Evolutionary conservation across 2,888 invertebrate genomes (phyloP).

Genomic region (Erebia epiphron): DNA sequence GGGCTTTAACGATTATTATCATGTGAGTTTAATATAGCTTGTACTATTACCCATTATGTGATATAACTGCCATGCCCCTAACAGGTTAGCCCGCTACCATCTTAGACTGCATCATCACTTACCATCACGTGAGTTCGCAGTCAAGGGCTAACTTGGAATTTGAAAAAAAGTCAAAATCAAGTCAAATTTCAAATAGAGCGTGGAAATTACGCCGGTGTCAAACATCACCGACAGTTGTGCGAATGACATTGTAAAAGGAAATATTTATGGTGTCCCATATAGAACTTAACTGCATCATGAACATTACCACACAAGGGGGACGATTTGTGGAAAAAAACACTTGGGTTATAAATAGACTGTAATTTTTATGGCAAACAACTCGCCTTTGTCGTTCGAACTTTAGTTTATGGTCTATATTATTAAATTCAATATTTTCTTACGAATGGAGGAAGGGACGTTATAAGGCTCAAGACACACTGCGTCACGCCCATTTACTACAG

Average conservation of each 20-base stretch:
- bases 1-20: no score
- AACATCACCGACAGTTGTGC: slow-evolving; percentile 45
- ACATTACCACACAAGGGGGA: slow-evolving; percentile 23
- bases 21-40: no score
- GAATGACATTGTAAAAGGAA: slow-evolving; percentile 57
- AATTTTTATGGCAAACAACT: slow-evolving; percentile 21
- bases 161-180: no score
- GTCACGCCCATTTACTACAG: no score
- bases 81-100: no score
- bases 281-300: slow-evolving; percentile 43
- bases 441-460: not conserved
- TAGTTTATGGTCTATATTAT: not conserved
- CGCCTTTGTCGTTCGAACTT: slow-evolving; percentile 2
- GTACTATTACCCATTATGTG: no score
- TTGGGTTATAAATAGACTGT: slow-evolving; percentile 29
- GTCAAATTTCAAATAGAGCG: slow-evolving; percentile 14
- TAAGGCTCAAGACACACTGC: not conserved
- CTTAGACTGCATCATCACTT: no score
- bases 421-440: slow-evolving; percentile 5
- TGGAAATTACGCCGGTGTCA: slow-evolving; percentile 42
- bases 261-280: slow-evolving; percentile 54
- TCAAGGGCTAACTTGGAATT: no score
- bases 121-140: no score
- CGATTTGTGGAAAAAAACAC: slow-evolving; percentile 29
- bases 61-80: no score